Conservation (phyloP, 2,888 invertebrate genomes). For the Agriopis leucophaearia region DNA sequence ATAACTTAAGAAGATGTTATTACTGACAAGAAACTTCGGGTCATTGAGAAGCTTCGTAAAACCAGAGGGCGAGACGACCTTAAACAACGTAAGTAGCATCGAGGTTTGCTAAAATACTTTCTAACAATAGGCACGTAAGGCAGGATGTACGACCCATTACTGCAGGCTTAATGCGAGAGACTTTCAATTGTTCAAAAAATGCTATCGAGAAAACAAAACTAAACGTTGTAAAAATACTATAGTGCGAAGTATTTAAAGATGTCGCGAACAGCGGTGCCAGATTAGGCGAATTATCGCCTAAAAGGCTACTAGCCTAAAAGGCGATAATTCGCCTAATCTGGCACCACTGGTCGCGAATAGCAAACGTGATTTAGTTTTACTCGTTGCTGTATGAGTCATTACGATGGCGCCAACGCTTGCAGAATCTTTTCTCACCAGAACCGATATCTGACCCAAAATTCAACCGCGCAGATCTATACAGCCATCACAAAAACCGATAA, state of each 20-base stretch:
- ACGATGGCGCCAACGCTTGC: constrained; percentile 49
- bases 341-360: constrained; percentile 57
- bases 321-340: no score
- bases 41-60: constrained; percentile 21
- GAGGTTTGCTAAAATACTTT: constrained; percentile 63
- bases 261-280: constrained; percentile 56
- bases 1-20: not conserved
- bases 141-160: constrained; percentile 61
- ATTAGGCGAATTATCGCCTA: no score
- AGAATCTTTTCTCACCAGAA: constrained; percentile 51
- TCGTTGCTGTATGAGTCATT: constrained; percentile 46
- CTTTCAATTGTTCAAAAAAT: constrained; percentile 58
- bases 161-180: constrained; percentile 54
- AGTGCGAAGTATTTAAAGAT: constrained; percentile 51
- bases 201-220: constrained; percentile 63
- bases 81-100: constrained; percentile 52
- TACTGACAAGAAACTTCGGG: not conserved
- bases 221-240: constrained; percentile 55
- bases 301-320: no score
- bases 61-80: constrained; percentile 33
- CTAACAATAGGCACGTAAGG: constrained; percentile 64
- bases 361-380: constrained; percentile 37
- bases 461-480: constrained; percentile 57
- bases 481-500: constrained; percentile 55
- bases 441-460: constrained; percentile 60